A percentile compares a stretch with the other conserved stretches of the same genome.
These are phyloP conservation scores for Brachypterus glaber DNA, from an alignment of 2,888 invertebrate species.

Conservation along the genomic window DNA sequence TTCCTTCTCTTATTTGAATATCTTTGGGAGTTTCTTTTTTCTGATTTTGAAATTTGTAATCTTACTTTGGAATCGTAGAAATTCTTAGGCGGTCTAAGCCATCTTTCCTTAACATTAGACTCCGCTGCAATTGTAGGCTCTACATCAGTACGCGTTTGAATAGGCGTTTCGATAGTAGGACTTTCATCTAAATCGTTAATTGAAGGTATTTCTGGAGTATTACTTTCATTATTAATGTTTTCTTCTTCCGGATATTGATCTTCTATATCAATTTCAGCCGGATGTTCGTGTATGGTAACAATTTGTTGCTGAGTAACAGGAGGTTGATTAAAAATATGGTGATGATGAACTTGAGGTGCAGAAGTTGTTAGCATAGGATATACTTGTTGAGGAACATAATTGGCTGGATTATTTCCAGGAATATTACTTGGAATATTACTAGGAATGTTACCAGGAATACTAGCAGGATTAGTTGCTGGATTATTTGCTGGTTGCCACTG, in stretches of 20 bases:
- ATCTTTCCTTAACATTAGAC: conserved; percentile 11
- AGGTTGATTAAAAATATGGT: conserved; percentile 14
- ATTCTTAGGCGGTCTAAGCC: conserved; percentile 9
- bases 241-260: conserved; percentile 13
- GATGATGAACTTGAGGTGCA: conserved; percentile 18
- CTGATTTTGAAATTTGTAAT: conserved; percentile 15
- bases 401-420: conserved; percentile 1
- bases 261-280: conserved; percentile 15
- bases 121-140: conserved; percentile 20
- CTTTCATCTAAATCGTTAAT: neutral
- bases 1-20: conserved; percentile 13
- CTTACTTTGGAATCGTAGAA: conserved; percentile 1
- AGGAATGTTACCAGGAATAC: conserved; percentile 13
- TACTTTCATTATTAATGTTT: conserved; percentile 9
- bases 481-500: neutral
- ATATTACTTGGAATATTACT: too few species aligned
- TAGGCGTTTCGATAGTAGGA: neutral
- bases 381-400: neutral
- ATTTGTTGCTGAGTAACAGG: conserved; percentile 18
- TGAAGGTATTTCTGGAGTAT: too few species aligned
- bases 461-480: conserved; percentile 19
- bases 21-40: conserved; percentile 19
- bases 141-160: neutral
- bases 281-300: conserved; percentile 18
- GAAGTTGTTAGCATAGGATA: conserved; percentile 11